A percentile compares a stretch with the other conserved stretches of the same genome.
phyloP scores from a whole-genome alignment of 2,888 invertebrate genomes.

The Drosophila niveifrons region DNA sequence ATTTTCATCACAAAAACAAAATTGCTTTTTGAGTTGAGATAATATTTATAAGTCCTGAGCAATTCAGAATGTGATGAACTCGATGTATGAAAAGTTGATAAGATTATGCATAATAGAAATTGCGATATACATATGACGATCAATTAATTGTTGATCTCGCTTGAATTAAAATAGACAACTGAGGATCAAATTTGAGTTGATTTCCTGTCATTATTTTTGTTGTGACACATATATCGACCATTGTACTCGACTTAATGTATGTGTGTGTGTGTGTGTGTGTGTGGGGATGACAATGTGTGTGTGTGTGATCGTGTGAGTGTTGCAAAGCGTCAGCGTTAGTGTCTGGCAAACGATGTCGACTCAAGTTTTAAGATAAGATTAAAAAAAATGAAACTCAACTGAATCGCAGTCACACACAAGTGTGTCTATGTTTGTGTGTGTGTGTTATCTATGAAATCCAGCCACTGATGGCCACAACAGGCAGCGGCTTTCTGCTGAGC shows the following conservation, averaged over 20 bases:
- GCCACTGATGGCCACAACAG: slow-evolving; percentile 33
- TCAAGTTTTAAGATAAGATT: slow-evolving; percentile 83
- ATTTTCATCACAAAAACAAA: too few species aligned
- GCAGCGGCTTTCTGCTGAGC: slow-evolving; percentile 65
- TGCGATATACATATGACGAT: background rate
- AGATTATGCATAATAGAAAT: background rate
- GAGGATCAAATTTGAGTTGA: background rate
- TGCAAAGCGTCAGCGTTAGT: slow-evolving; percentile 42
- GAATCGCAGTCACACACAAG: slow-evolving; percentile 40
- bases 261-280: slow-evolving; percentile 18
- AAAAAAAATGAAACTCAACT: slow-evolving; percentile 61
- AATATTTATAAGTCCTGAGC: background rate
- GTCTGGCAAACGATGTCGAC: slow-evolving; percentile 62
- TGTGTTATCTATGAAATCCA: slow-evolving; percentile 75
- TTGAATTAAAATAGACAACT: background rate
- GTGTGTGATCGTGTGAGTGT: slow-evolving; percentile 19
- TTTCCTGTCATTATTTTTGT: background rate
- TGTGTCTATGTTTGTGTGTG: slow-evolving; percentile 27
- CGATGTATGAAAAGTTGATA: background rate
- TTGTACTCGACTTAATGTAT: background rate
- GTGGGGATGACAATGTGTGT: slow-evolving; percentile 11
- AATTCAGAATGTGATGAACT: background rate
- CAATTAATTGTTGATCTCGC: background rate
- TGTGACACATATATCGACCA: background rate
- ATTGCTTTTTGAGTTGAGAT: too few species aligned